These are phyloP conservation scores for Lasioglossum oenotherae DNA, from an alignment of 2,888 invertebrate genomes.

Conservation along the genomic window DNA sequence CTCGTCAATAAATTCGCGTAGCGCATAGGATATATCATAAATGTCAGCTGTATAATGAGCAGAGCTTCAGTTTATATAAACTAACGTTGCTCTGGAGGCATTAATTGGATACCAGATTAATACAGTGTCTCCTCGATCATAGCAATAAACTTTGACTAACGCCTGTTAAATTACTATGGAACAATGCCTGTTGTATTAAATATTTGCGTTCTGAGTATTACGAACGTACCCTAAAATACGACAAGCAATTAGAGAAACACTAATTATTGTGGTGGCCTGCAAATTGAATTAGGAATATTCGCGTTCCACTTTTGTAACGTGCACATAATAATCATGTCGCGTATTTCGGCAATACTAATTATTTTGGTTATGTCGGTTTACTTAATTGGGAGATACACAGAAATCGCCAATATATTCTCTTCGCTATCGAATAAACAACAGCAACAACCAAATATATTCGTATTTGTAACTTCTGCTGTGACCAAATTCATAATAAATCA, in stretches of 20 bases:
- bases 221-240: neutral
- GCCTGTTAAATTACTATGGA: neutral
- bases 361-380: neutral
- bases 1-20: neutral
- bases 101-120: slow-evolving; percentile 3
- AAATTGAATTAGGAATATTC: neutral
- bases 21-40: neutral
- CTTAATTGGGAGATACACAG: neutral
- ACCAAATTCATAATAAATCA: neutral
- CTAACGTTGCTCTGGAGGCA: neutral
- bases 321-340: neutral
- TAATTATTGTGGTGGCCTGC: neutral
- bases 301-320: neutral
- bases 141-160: neutral
- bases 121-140: neutral
- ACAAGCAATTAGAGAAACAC: neutral
- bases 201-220: neutral
- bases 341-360: neutral
- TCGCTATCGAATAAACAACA: neutral
- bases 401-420: neutral
- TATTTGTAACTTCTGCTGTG: neutral
- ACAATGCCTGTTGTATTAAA: neutral
- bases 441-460: neutral
- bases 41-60: neutral
- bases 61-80: neutral